Base-by-base conservation (phyloP, 2,888 invertebrate species). In the Lasioglossum figueresi region DNA sequence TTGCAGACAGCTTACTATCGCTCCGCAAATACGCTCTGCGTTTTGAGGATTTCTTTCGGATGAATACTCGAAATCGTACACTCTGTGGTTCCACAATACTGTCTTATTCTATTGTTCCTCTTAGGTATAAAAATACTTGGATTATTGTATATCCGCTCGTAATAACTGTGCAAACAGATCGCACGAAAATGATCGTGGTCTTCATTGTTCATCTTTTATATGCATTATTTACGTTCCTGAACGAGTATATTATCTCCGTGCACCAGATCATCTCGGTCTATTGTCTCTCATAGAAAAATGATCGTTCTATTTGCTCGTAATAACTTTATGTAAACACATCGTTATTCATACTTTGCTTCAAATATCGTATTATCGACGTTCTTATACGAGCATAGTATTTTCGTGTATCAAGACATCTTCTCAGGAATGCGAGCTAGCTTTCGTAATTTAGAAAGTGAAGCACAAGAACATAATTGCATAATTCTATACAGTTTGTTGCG, bases 1-100 rank as follows among this genome's bases (percentile, higher is more conserved):
- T 76, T 45, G 34, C 45, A 66, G 76, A n/a, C 66, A 34, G 31
- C 63, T 63, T 19, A 31, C 63, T 63, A 63, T 31, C 19, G 63
- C 19, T 31, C 31, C 8, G 63, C 63, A 63, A 63, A 63, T 31
- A 31, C 31, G 63, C 19, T 63, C 31, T 31, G 31, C 6, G 63
- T 63, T 63, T 63, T 63, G 16, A 31, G 19, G 8, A 8, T 63
- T 63, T 16, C 63, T 63, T 31, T 63, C 31, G 19, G 19, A 19
- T 3, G 31, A 63, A 31, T 63, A 63, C 8, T 31, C 63, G 31
- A 63, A 63, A 63, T 63, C 63, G 63, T 31, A 2, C 16, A 27
- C 63, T 63, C 31, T n/a, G 5, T 31, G 31, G 16, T 63, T 63
- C 16, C 63, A 14, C 31, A 19, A 31, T 63, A 31, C 8, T 31